Evolutionary conservation across 2,888 invertebrate species (phyloP), one percentile per base, ranked within the genome.

Genomic region (Agrochola lota): DNA sequence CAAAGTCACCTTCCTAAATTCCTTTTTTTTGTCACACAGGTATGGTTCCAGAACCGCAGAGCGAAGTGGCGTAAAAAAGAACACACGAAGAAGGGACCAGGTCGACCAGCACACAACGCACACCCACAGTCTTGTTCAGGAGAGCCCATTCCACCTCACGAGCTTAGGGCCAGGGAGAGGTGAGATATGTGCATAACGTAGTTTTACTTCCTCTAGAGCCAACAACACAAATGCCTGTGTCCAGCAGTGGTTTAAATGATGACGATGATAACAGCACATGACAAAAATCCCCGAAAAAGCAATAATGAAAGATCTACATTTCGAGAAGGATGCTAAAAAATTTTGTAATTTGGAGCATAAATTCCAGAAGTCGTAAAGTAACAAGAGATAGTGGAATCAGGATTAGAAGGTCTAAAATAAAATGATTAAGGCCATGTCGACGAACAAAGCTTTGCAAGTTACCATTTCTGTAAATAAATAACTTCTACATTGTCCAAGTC

Each of bases 11-110:
- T 59, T 46, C 30, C 11, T 0, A 30, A 30, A 20, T 43, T 60
- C 15, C 15, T 64, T 74, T 12, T 12, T 26, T 74, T 80, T 89
- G 78, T 85, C 90, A 78, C 71, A 26, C 97, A 99, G 99, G 99
- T 99, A 84, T 99, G 99, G 99, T 99, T 99, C 97, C 99, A 99
- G 97, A 99, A 99, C 97, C 98, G 99, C 57, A 97, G 99, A 82
- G 99, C 99, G 71, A 99, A 99, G 95, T 99, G 99, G 99, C 97
- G 99, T 84, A 99, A 99, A 97, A 99, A 99, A 96, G 99, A 99
- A 95, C 99, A 99, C 97, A 99, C 99, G 78, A 99, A 99, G 96
- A 99, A 99, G 94, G 99, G 99, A 30, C 99, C 99, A 0, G 99
- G 99, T 0, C 98, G 99, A 95, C 99, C 99, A 64, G 99, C 99